phyloP scores from a whole-genome alignment of 2,888 invertebrate genomes.

The Drosophila mimetica region DNA sequence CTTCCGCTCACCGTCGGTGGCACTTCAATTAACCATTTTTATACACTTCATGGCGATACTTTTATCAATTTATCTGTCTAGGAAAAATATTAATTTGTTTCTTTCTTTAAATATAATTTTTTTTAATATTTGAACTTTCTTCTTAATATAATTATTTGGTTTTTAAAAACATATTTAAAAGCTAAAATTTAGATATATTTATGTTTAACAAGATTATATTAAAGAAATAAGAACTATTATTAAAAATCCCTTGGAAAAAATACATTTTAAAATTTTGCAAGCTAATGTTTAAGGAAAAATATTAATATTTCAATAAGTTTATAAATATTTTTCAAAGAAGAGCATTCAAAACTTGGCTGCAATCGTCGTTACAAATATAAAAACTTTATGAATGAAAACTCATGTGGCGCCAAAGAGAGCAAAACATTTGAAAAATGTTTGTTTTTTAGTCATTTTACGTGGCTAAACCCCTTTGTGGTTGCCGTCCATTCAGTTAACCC shows the following conservation, averaged over 20 bases:
- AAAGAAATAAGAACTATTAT: no score
- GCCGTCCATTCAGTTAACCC: conserved; percentile 3
- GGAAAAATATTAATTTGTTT: neutral
- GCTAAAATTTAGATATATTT: no score
- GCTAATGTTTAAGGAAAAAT: no score
- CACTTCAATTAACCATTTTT: neutral
- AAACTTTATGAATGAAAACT: conserved; percentile 32
- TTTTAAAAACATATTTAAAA: no score
- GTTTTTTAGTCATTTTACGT: conserved; percentile 12
- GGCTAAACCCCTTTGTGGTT: conserved; percentile 16
- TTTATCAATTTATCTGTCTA: neutral
- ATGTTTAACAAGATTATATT: no score
- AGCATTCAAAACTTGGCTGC: neutral
- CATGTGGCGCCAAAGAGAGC: conserved; percentile 17
- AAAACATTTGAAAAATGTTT: conserved; percentile 1
- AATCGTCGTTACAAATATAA: neutral
- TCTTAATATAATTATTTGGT: no score
- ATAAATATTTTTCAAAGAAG: neutral
- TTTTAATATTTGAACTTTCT: no score
- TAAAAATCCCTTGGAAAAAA: no score
- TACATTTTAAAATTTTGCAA: no score
- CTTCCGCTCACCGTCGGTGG: conserved; percentile 3
- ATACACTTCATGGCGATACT: neutral
- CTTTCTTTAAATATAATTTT: no score
- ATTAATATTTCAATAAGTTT: no score